Evolutionary conservation across 2,113 vertebrate genomes (phyloP), one percentile per base, ranked within the genome.

Genomic region (Oenanthe oenanthe): DNA sequence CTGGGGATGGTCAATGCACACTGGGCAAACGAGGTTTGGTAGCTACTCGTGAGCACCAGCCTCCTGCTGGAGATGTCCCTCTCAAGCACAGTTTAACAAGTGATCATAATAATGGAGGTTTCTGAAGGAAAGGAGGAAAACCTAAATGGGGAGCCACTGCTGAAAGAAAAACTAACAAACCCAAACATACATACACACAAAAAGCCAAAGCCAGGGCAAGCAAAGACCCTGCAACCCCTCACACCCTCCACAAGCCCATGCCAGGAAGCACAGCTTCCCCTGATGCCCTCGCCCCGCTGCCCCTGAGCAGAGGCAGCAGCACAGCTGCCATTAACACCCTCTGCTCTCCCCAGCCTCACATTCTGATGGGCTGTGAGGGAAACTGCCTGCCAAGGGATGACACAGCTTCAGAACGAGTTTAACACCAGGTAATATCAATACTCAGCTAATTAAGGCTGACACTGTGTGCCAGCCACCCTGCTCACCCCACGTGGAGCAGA

Each of bases 401-500:
- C 34, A 45, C 6, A 88, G 54, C 22, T 66, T 73, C 63, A 74
- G 47, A 71, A 36, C 31, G 5, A 25, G 17, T 57, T 83, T 88
- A 67, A 40, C 4, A 19, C 20, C 36, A 60, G 66, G 50, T 24
- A 63, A 88, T 42, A 17, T 32, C 34, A 22, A 15, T 43, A 53
- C 34, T 48, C 29, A 72, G 12, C 36, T 66, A 70, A 47, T 51
- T 25, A 43, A 24, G 40, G 43, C 48, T 68, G 54, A 8, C 8
- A 4, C 36, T 24, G 45, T 34, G 28, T 56, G 57, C n/a, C 42
- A 47, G 17, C 9, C 26, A 12, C 3, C 1, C 28, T 42, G 45
- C 21, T 63, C 70, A 12, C 42, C 58, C 8, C 1, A 4, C 0
- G 0, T 0, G 4, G 20, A 17, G 4, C 12, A 53, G 21, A 82